phyloP scores from a whole-genome alignment of 2,113 vertebrate genomes.

The Pandion haliaetus region DNA sequence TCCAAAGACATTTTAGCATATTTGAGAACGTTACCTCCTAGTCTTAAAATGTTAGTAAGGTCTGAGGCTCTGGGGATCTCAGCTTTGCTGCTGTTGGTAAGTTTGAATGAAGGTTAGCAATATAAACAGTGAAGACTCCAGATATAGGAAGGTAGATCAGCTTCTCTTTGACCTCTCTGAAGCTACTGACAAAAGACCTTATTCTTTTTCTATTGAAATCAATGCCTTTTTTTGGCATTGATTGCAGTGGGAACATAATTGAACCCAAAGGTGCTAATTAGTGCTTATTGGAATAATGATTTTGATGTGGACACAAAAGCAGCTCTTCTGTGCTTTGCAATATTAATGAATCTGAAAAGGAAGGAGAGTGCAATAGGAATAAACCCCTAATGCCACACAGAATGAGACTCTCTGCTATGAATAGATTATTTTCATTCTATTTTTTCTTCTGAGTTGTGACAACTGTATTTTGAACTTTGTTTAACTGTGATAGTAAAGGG shows the following conservation, averaged over 20 bases:
- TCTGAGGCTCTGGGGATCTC: background rate
- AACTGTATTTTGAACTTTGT: background rate
- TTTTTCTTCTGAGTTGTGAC: background rate
- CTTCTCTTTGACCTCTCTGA: background rate
- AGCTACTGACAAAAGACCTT: background rate
- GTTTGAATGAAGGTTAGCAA: background rate
- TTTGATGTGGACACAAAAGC: constrained; percentile 39
- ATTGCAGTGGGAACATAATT: background rate
- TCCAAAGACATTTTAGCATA: background rate
- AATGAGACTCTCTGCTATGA: background rate
- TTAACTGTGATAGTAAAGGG: background rate
- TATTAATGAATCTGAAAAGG: constrained; percentile 1
- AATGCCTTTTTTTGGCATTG: background rate
- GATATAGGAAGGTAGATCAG: background rate
- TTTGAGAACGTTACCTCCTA: background rate
- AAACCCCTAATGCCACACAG: background rate
- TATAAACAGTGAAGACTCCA: background rate
- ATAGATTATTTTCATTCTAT: background rate
- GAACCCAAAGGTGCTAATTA: constrained; percentile 51
- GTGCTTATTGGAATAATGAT: constrained; percentile 1
- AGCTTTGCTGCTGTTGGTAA: background rate
- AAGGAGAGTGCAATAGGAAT: background rate
- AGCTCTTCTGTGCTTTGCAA: background rate
- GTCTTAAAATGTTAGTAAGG: background rate
- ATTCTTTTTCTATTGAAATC: background rate